phyloP scores from a whole-genome alignment of 2,797 vertebrate genomes.

The Pantherophis alleghaniensis region DNA sequence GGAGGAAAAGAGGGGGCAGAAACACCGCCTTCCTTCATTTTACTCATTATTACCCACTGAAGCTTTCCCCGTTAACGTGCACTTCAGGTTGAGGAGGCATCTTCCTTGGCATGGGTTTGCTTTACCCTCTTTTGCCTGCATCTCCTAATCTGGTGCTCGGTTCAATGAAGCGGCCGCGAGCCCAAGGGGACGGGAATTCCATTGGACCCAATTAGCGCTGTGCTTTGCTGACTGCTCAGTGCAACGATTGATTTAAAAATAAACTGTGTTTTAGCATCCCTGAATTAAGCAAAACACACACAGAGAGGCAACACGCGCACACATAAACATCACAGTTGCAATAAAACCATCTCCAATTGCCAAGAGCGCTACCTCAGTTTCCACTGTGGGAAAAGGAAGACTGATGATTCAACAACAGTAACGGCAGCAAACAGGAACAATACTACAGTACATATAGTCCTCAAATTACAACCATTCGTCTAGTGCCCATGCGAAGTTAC shows the following conservation, averaged over 20 bases:
- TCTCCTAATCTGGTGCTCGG: slow-evolving; percentile 29
- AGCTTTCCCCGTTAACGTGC: slow-evolving; percentile 52
- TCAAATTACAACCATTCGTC: neutral
- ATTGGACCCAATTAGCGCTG: slow-evolving; percentile 79
- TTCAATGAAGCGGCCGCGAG: slow-evolving; percentile 63
- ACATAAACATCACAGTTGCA: slow-evolving; percentile 45
- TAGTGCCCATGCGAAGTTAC: neutral
- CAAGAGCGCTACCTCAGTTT: neutral
- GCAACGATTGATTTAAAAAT: slow-evolving; percentile 71
- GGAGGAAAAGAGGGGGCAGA: neutral
- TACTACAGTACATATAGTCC: neutral
- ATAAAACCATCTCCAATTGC: slow-evolving; percentile 46
- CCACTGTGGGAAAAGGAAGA: slow-evolving; percentile 1
- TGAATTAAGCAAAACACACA: neutral
- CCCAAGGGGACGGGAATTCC: slow-evolving; percentile 69
- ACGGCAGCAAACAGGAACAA: neutral
- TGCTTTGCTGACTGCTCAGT: slow-evolving; percentile 67
- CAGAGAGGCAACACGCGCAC: slow-evolving; percentile 1
- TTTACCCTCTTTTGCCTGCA: slow-evolving; percentile 13
- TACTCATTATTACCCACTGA: slow-evolving; percentile 50
- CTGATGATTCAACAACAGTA: slow-evolving; percentile 1
- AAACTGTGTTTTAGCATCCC: slow-evolving; percentile 67
- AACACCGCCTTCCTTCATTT: neutral
- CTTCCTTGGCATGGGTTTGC: slow-evolving; percentile 21
- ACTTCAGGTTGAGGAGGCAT: slow-evolving; percentile 58